phyloP scores from a whole-genome alignment of 2,113 vertebrate genomes.

The Actinemys pallida region DNA sequence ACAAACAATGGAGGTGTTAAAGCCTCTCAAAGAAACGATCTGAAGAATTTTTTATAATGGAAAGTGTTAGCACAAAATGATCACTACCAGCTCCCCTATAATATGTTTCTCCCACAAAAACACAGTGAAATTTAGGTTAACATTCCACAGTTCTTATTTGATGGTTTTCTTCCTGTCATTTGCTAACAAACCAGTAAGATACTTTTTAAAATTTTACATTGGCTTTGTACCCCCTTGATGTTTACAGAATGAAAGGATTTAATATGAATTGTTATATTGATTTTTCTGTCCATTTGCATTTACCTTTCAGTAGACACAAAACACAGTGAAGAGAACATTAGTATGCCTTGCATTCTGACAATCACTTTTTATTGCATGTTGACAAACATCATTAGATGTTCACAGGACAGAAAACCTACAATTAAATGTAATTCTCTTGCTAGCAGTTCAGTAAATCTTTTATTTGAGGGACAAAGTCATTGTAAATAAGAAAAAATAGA shows the following conservation, averaged over 20 bases:
- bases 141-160: neutral
- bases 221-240: neutral
- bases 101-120: neutral
- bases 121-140: neutral
- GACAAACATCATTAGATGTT: constrained; percentile 47
- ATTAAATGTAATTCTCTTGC: constrained; percentile 34
- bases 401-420: constrained; percentile 2
- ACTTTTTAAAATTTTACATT: neutral
- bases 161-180: too few species aligned
- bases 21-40: neutral
- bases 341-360: neutral
- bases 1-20: neutral
- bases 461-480: neutral
- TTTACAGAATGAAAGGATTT: constrained; percentile 13
- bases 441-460: constrained; percentile 28
- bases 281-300: neutral
- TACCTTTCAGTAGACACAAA: neutral
- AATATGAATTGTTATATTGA: constrained; percentile 19
- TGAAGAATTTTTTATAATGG: neutral
- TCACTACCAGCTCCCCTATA: neutral
- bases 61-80: neutral
- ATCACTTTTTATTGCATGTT: constrained; percentile 20
- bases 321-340: constrained; percentile 44
- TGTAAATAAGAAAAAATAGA: constrained; percentile 16
- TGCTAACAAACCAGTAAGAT: neutral